phyloP scores from a whole-genome alignment of 2,113 vertebrate species.

The Phalacrocorax aristotelis region DNA sequence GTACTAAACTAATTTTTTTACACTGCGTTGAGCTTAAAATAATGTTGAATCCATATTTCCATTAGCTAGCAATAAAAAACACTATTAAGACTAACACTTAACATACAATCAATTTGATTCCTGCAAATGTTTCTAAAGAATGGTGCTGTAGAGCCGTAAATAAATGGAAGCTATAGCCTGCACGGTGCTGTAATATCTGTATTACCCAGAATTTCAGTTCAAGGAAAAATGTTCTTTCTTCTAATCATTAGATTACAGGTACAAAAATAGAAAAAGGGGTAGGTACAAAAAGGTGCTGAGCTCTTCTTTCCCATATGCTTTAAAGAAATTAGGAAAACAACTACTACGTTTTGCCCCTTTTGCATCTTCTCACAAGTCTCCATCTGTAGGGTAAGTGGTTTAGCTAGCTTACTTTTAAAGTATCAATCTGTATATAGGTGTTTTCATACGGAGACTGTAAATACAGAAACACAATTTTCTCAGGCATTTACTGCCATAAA shows the following conservation, averaged over 20 bases:
- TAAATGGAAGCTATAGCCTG: not conserved
- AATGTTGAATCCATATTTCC: constrained; percentile 46
- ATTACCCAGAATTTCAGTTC: not conserved
- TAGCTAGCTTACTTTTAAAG: not conserved
- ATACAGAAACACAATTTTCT: not conserved
- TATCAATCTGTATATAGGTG: not conserved
- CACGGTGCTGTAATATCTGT: not conserved
- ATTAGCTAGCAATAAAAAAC: constrained; percentile 54
- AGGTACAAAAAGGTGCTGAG: not conserved
- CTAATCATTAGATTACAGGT: not conserved
- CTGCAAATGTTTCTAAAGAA: constrained; percentile 1
- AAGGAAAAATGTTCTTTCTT: not conserved
- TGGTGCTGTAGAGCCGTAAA: constrained; percentile 4
- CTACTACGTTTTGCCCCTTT: not conserved
- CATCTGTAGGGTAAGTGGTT: not conserved
- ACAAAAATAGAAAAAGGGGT: not conserved
- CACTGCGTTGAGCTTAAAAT: constrained; percentile 35
- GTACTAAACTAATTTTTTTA: constrained; percentile 29
- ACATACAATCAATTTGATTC: constrained; percentile 1
- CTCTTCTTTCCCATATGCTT: not conserved
- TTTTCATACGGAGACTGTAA: not conserved
- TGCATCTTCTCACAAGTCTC: not conserved
- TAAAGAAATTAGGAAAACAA: not conserved
- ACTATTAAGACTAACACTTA: constrained; percentile 37
- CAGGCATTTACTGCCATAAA: not conserved